Evolutionary conservation across 2,113 vertebrate species (phyloP).

Genomic region (Canis aureus): DNA sequence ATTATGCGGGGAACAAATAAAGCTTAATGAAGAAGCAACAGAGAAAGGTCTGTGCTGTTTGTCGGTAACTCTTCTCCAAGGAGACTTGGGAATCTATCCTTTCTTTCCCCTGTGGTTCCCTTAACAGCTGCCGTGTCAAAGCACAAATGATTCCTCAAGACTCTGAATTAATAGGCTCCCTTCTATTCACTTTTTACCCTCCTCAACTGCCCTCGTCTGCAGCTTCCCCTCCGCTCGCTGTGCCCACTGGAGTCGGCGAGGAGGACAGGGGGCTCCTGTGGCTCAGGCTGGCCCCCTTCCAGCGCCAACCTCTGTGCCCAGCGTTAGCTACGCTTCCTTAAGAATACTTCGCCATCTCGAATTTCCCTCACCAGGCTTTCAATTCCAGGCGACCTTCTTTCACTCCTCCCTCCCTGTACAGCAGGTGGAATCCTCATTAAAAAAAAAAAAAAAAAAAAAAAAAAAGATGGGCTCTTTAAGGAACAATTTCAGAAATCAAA

Average conservation of each 20-base stretch:
- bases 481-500: conserved; percentile 49
- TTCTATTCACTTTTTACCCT: conserved; percentile 68
- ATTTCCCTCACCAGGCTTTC: conserved; percentile 61
- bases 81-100: conserved; percentile 37
- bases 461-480: conserved; percentile 61
- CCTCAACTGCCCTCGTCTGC: conserved; percentile 30
- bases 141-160: conserved; percentile 69
- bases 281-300: conserved; percentile 37
- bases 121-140: conserved; percentile 69
- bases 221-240: conserved; percentile 61
- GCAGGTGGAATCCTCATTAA: conserved; percentile 48
- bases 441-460: conserved; percentile 43
- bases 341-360: conserved; percentile 31
- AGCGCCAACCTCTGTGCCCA: conserved; percentile 20
- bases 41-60: conserved; percentile 56
- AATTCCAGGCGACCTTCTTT: conserved; percentile 62
- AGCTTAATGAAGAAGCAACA: conserved; percentile 34
- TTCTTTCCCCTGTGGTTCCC: conserved; percentile 17
- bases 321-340: conserved; percentile 60
- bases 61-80: conserved; percentile 40
- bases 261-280: conserved; percentile 67
- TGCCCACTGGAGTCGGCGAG: conserved; percentile 62
- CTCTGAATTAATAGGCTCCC: conserved; percentile 69
- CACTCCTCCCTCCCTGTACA: conserved; percentile 37
- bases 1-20: conserved; percentile 39